Evolutionary conservation across 2,888 invertebrate species (phyloP).

Genomic region (Lottia gigantea): DNA sequence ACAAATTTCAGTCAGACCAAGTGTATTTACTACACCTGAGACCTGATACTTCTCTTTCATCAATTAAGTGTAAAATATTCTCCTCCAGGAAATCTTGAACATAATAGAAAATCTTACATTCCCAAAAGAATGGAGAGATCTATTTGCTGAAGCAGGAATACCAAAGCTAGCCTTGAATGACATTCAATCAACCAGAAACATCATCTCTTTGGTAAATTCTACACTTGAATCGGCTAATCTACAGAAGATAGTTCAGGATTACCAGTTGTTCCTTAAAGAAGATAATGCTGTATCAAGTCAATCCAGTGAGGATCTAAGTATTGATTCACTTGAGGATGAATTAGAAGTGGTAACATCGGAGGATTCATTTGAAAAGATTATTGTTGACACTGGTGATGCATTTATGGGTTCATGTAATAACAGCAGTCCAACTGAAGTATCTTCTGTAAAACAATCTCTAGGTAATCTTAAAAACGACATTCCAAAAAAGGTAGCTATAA

Average conservation of each 20-base stretch:
- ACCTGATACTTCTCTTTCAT: no score
- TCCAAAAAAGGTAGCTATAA: background rate
- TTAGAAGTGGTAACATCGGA: slow-evolving; percentile 14
- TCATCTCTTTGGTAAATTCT: slow-evolving; percentile 53
- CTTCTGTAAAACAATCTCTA: no score
- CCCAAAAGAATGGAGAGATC: slow-evolving; percentile 53
- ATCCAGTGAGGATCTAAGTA: background rate
- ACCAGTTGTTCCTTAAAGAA: background rate
- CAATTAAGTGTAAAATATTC: background rate
- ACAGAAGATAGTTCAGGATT: background rate
- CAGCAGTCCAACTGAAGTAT: background rate
- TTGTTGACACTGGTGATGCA: background rate
- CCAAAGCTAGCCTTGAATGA: slow-evolving; percentile 50
- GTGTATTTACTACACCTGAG: no score
- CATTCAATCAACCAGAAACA: slow-evolving; percentile 53
- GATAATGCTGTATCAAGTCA: background rate
- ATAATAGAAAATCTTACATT: slow-evolving; percentile 53
- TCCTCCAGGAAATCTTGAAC: slow-evolving; percentile 51
- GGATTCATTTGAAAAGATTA: slow-evolving; percentile 3
- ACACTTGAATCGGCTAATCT: slow-evolving; percentile 36
- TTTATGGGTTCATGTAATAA: background rate
- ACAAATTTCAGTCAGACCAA: no score
- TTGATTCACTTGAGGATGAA: slow-evolving; percentile 10
- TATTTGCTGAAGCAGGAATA: slow-evolving; percentile 54
- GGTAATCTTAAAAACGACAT: background rate